Evolutionary conservation across 2,888 invertebrate species (phyloP).

Genomic region (Allolobophora icterica): DNA sequence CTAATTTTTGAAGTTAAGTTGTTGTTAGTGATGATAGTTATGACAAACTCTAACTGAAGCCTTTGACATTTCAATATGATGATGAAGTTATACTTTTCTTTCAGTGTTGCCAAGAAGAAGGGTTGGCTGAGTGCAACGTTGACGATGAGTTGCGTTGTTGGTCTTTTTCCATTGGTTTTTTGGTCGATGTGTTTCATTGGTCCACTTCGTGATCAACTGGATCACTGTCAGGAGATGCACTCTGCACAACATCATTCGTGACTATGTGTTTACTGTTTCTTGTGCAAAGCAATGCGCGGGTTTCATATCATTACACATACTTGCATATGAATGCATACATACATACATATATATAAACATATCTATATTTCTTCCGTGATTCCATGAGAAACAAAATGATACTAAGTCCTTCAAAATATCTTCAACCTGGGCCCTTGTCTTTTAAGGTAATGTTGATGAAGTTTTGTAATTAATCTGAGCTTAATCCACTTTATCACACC

Average conservation of each 20-base stretch:
- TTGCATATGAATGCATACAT: too few species aligned
- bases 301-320: background rate
- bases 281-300: background rate
- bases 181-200: conserved; percentile 26
- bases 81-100: background rate
- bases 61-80: background rate
- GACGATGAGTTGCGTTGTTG: background rate
- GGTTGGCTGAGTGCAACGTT: background rate
- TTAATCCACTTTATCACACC: too few species aligned
- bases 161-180: background rate
- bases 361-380: too few species aligned
- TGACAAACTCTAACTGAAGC: background rate
- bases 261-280: background rate
- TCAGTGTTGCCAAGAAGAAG: background rate
- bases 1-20: too few species aligned
- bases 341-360: too few species aligned
- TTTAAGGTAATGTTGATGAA: too few species aligned
- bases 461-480: too few species aligned
- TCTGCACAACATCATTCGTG: background rate
- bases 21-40: background rate
- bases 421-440: too few species aligned
- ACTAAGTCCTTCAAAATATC: too few species aligned
- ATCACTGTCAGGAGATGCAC: conserved; percentile 2
- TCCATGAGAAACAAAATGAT: too few species aligned
- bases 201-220: background rate